A percentile compares a stretch with the other conserved stretches of the same genome.
Conservation (phyloP, 2,797 vertebrate species). For the Sebastes minor region DNA sequence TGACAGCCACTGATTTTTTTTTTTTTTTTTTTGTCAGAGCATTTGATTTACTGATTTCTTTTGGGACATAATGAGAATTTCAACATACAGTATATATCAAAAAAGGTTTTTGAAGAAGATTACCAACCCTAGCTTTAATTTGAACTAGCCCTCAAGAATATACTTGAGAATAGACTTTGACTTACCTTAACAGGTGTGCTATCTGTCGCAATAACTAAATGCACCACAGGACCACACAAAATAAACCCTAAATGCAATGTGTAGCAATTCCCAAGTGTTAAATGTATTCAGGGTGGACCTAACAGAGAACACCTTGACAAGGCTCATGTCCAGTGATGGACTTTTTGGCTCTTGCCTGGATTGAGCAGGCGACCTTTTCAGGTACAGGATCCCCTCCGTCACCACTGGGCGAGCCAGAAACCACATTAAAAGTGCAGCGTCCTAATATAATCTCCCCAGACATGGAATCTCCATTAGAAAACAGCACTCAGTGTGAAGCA, state of each 20-base stretch:
- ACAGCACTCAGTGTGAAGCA: neutral
- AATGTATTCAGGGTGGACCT: constrained; percentile 6
- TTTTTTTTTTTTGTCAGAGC: no score
- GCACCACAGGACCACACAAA: neutral
- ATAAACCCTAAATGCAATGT: neutral
- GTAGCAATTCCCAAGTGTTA: neutral
- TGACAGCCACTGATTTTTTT: no score
- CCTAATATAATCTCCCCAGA: constrained; percentile 34
- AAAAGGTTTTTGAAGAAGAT: neutral
- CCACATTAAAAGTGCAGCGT: constrained; percentile 36
- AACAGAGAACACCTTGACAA: constrained; percentile 41
- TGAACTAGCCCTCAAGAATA: neutral
- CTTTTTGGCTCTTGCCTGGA: constrained; percentile 34
- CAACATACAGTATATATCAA: neutral
- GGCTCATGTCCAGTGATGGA: constrained; percentile 20
- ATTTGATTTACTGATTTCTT: no score
- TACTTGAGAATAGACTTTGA: neutral
- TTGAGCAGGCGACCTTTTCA: constrained; percentile 36
- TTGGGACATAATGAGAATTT: neutral
- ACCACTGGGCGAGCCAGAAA: constrained; percentile 29
- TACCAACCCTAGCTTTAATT: neutral
- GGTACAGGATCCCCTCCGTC: constrained; percentile 14
- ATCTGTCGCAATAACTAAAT: neutral
- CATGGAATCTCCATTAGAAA: constrained; percentile 59
- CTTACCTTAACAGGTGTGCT: neutral